Percentiles rank a stretch among this genome's conserved stretches.
Evolutionary conservation across 2,113 vertebrate genomes (phyloP).

Genomic region (Upupa epops): DNA sequence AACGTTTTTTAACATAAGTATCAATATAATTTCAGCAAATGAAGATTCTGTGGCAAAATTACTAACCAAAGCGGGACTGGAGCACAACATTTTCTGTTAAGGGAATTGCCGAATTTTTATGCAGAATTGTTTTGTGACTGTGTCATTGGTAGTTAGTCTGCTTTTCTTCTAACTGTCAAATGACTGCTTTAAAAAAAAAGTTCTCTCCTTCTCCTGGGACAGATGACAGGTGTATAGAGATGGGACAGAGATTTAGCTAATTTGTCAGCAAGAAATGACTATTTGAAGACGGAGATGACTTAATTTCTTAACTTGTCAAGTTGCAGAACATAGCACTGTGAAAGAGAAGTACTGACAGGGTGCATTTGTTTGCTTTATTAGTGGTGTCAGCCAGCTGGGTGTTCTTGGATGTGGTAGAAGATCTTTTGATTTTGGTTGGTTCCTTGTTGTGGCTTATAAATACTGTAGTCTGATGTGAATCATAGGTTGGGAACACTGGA

Average conservation of each 20-base stretch:
- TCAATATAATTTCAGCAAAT: not conserved
- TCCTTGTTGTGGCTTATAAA: not conserved
- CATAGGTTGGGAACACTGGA: not conserved
- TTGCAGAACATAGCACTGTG: constrained; percentile 61
- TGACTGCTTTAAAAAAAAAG: constrained; percentile 13
- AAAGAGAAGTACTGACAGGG: constrained; percentile 38
- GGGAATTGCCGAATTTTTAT: not conserved
- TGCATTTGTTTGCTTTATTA: constrained; percentile 30
- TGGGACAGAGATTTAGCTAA: constrained; percentile 49
- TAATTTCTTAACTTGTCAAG: constrained; percentile 65
- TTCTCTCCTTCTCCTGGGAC: constrained; percentile 45
- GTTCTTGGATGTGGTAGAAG: constrained; percentile 1
- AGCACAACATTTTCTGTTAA: not conserved
- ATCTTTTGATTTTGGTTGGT: not conserved
- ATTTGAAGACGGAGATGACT: constrained; percentile 55
- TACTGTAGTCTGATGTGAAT: not conserved
- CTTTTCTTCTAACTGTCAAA: constrained; percentile 48
- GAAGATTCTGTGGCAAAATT: not conserved
- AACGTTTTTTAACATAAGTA: not conserved
- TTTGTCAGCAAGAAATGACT: constrained; percentile 51
- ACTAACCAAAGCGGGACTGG: not conserved
- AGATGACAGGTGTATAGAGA: constrained; percentile 33
- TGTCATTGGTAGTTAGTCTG: constrained; percentile 32
- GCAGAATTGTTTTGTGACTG: not conserved
- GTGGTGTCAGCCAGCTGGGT: constrained; percentile 32